A percentile compares a stretch with the other conserved stretches of the same genome.
These are phyloP conservation scores for Pseudomyrmex gracilis DNA, from an alignment of 1,140 invertebrate species.

Conservation along the genomic window DNA sequence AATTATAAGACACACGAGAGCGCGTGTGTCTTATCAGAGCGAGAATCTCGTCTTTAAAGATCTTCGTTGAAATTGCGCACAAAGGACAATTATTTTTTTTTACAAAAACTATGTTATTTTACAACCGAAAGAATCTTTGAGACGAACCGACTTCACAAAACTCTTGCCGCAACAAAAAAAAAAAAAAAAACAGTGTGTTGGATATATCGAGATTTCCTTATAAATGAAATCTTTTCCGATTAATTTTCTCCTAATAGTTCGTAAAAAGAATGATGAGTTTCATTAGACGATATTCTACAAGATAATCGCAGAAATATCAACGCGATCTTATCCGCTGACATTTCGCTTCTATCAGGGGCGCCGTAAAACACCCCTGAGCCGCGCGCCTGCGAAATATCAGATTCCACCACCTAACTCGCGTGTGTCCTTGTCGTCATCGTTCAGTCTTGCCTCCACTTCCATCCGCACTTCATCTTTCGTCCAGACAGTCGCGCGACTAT, in stretches of 20 bases:
- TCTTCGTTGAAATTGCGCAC: no score
- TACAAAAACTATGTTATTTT: background rate
- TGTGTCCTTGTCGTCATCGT: constrained; percentile 55
- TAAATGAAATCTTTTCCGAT: background rate
- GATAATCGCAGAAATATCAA: constrained; percentile 31
- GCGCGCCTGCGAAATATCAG: constrained; percentile 75
- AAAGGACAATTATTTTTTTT: background rate
- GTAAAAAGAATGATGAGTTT: background rate
- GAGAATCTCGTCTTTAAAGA: background rate
- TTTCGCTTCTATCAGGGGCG: constrained; percentile 26
- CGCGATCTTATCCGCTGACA: constrained; percentile 17
- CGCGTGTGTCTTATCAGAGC: background rate
- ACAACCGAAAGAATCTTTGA: background rate
- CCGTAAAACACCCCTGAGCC: constrained; percentile 70
- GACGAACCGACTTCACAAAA: background rate
- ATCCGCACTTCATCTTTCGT: constrained; percentile 46
- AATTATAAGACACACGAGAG: constrained; percentile 14
- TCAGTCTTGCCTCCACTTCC: constrained; percentile 67
- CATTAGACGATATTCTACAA: background rate
- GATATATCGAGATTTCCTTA: background rate
- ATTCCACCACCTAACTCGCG: constrained; percentile 67
- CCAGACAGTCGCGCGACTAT: background rate
- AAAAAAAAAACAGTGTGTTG: background rate
- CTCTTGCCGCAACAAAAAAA: background rate
- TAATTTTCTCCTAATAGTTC: background rate